These are phyloP conservation scores for Meloidogyne hapla DNA, from an alignment of 1,140 invertebrate genomes.

Conservation along the genomic window DNA sequence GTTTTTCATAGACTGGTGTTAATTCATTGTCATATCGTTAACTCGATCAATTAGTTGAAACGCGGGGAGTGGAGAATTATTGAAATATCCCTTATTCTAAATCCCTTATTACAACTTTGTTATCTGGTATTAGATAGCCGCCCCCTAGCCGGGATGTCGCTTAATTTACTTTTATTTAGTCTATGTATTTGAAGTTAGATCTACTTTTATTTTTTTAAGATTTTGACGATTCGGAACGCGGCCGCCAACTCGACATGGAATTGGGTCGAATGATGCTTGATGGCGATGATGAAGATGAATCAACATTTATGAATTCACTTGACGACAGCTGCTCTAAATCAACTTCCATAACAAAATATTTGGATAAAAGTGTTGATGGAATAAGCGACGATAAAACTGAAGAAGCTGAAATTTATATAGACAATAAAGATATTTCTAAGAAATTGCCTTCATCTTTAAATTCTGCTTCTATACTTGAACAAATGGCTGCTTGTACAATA, in stretches of 20 bases:
- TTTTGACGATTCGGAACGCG: constrained; percentile 19
- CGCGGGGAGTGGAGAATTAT: too few species aligned
- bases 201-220: constrained; percentile 26
- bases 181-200: too few species aligned
- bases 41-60: too few species aligned
- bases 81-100: too few species aligned
- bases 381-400: neutral
- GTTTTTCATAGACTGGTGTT: too few species aligned
- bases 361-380: neutral
- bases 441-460: neutral
- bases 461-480: neutral
- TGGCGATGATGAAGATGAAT: constrained; percentile 17
- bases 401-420: neutral
- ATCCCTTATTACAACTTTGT: too few species aligned
- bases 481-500: neutral
- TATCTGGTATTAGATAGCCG: too few species aligned
- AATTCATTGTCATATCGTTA: too few species aligned
- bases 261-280: constrained; percentile 38
- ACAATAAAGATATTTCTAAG: neutral
- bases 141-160: too few species aligned
- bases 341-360: neutral
- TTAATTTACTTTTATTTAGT: too few species aligned
- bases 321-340: constrained; percentile 10
- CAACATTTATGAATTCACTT: neutral
- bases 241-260: constrained; percentile 35